These are phyloP conservation scores for Falco rusticolus DNA, from an alignment of 2,797 vertebrate species.

Conservation along the genomic window DNA sequence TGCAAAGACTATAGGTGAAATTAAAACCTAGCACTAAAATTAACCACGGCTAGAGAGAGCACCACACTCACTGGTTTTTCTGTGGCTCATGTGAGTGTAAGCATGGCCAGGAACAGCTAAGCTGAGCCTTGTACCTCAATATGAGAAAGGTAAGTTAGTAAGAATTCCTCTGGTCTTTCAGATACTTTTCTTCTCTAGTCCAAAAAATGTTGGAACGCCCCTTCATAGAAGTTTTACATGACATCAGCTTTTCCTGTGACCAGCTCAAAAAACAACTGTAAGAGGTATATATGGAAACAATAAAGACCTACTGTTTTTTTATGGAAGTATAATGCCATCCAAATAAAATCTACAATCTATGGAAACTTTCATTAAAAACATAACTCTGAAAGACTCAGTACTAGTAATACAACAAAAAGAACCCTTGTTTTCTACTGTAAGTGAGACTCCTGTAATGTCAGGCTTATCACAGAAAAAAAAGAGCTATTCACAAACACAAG, in stretches of 20 bases:
- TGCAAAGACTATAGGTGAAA: not conserved
- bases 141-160: not conserved
- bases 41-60: not conserved
- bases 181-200: not conserved
- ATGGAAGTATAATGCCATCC: slow-evolving; percentile 32
- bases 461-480: slow-evolving; percentile 15
- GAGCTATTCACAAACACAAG: slow-evolving; percentile 2
- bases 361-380: slow-evolving; percentile 60
- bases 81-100: not conserved
- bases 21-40: not conserved
- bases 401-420: slow-evolving; percentile 25
- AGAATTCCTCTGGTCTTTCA: not conserved
- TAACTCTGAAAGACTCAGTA: not conserved
- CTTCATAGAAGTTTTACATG: not conserved
- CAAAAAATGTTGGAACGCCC: not conserved
- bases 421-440: slow-evolving; percentile 31
- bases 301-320: not conserved
- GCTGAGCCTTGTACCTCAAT: not conserved
- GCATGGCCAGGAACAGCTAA: not conserved
- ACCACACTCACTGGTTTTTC: not conserved
- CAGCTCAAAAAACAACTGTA: not conserved
- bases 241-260: slow-evolving; percentile 42
- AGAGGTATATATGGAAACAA: slow-evolving; percentile 38
- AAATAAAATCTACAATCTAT: slow-evolving; percentile 41
- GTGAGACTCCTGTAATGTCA: slow-evolving; percentile 1